Evolutionary conservation across 2,797 vertebrate genomes (phyloP), one percentile per base, ranked within the genome.

Genomic region (Atherinosoma microstoma): DNA sequence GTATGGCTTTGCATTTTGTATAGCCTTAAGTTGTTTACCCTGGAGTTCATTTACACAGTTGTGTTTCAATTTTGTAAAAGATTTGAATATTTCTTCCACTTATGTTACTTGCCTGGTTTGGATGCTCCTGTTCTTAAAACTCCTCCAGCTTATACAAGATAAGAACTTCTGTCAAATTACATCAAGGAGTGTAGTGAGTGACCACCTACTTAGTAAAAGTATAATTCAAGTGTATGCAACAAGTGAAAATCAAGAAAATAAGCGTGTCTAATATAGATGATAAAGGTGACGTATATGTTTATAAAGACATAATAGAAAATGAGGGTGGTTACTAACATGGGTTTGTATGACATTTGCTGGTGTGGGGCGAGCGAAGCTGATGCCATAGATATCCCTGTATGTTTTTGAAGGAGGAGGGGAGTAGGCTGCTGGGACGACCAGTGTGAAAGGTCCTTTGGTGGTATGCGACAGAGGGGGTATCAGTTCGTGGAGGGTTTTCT

Each of bases 361-460:
- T 83, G 80, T 80, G 84, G 84, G 82, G 69, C 49, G 64, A 87
- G 71, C 64, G 69, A 70, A 80, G 80, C 86, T 60, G 84, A 85
- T 87, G 83, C 76, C 70, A 82, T 82, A 89, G 84, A 90, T 89
- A 89, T 90, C 84, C 80, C 65, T 79, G 83, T 89, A 83, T 89
- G 84, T 90, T 89, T 87, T 84, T 76, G 79, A 70, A 73, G 61
- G 72, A 78, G 72, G 80, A 61, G 80, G 75, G 61, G 58, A 73
- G 58, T 4, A 18, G 64, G 67, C 69, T 69, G 67, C 69, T 69
- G 82, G 84, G 80, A 78, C 73, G 76, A 66, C 67, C 85, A 81
- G 94, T 94, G 94, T 94, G 94, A 95, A 95, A 95, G 94, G 94
- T 95, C 94, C 87, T 78, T 86, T 87, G 89, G 85, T 93, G 95